Conservation (phyloP, 2,113 vertebrate genomes). For the Sitta europaea region DNA sequence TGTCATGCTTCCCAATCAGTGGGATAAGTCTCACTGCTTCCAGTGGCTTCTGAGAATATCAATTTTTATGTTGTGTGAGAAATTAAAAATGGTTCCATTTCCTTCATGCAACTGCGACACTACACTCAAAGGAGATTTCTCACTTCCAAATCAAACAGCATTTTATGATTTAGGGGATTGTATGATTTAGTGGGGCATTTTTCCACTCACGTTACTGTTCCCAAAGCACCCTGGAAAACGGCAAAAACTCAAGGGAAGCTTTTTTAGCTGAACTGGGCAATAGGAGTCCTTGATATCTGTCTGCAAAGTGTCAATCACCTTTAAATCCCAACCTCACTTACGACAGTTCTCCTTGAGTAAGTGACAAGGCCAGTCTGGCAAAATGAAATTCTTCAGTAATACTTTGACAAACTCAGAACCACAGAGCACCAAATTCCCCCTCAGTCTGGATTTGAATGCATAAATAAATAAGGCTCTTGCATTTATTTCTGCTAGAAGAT, state of each 20-base stretch:
- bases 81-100: neutral
- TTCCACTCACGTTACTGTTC: neutral
- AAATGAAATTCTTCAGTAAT: conserved; percentile 33
- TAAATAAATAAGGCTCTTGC: neutral
- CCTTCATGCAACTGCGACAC: neutral
- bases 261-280: conserved; percentile 1
- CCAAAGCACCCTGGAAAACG: neutral
- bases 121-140: neutral
- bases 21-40: neutral
- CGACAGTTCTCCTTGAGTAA: neutral
- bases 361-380: neutral
- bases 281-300: neutral
- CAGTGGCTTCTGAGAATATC: neutral
- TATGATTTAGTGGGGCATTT: neutral
- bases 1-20: neutral
- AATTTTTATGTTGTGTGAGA: neutral
- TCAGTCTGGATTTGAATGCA: conserved; percentile 18
- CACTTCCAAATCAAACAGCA: neutral
- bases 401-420: neutral
- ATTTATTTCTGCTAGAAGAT: conserved; percentile 8
- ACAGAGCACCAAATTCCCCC: conserved; percentile 2
- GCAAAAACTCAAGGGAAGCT: neutral
- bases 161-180: neutral
- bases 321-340: neutral
- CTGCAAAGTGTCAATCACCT: neutral